Conservation (phyloP, 2,113 vertebrate genomes). For the Embiotoca jacksoni region DNA sequence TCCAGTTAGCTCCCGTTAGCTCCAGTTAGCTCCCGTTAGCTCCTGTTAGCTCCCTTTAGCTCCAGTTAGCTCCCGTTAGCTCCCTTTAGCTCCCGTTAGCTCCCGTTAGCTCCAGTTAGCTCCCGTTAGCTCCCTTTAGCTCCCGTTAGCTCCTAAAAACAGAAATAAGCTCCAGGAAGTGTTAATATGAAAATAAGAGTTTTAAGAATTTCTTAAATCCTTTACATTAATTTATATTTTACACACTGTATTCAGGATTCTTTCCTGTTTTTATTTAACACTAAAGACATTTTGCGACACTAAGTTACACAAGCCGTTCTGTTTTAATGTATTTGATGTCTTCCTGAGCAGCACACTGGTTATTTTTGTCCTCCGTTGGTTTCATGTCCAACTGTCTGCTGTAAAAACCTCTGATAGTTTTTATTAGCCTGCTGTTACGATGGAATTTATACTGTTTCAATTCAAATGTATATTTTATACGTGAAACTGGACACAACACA, state of each 20-base stretch:
- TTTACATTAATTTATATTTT: background rate
- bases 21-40: no score
- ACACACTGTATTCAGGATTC: background rate
- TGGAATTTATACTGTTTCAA: conserved; percentile 60
- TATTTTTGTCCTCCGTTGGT: background rate
- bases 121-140: no score
- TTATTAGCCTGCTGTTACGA: conserved; percentile 54
- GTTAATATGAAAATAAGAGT: no score
- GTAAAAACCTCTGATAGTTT: conserved; percentile 35
- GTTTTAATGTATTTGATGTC: background rate
- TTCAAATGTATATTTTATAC: conserved; percentile 75
- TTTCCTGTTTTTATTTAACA: conserved; percentile 6
- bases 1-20: no score
- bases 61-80: no score
- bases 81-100: no score
- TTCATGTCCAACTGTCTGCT: conserved; percentile 5
- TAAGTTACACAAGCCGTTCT: background rate
- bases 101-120: no score
- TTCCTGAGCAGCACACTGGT: background rate
- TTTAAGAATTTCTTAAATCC: no score
- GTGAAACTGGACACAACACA: conserved; percentile 49
- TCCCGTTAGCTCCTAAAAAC: no score
- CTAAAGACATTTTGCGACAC: background rate
- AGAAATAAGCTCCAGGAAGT: no score
- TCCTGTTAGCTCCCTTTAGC: no score